Percentiles rank a stretch among this genome's conserved stretches.
phyloP scores from a whole-genome alignment of 2,797 vertebrate species.

The Synanceia verrucosa region DNA sequence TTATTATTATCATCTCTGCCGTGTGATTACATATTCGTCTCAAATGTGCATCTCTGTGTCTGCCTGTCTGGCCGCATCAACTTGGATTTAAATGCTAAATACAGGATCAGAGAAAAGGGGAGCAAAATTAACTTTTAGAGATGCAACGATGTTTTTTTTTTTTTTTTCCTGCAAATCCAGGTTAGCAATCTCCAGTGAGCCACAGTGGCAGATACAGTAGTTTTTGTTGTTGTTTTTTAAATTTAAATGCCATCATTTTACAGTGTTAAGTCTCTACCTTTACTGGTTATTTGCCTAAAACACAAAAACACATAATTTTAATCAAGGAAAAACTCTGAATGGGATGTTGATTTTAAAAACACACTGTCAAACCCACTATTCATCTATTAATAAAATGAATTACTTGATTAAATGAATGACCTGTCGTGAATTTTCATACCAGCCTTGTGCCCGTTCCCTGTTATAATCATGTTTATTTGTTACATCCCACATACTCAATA shows the following conservation, averaged over 20 bases:
- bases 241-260: too few species aligned
- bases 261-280: too few species aligned
- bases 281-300: too few species aligned
- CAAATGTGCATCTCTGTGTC: background rate
- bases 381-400: background rate
- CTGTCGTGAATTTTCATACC: background rate
- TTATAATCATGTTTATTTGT: conserved; percentile 10
- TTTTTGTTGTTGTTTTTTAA: too few species aligned
- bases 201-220: too few species aligned
- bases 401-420: conserved; percentile 8
- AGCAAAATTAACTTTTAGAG: too few species aligned
- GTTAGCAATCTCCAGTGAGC: too few species aligned
- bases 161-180: too few species aligned
- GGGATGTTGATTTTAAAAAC: conserved; percentile 1
- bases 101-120: too few species aligned
- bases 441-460: conserved; percentile 1
- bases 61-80: background rate
- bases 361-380: background rate
- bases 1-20: background rate
- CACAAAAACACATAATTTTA: too few species aligned
- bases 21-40: background rate
- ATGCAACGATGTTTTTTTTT: too few species aligned
- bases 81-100: too few species aligned
- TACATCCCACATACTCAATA: conserved; percentile 4
- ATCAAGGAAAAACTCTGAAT: background rate